Evolutionary conservation across 1,140 invertebrate species (phyloP).

Genomic region (Pogonomyrmex barbatus): DNA sequence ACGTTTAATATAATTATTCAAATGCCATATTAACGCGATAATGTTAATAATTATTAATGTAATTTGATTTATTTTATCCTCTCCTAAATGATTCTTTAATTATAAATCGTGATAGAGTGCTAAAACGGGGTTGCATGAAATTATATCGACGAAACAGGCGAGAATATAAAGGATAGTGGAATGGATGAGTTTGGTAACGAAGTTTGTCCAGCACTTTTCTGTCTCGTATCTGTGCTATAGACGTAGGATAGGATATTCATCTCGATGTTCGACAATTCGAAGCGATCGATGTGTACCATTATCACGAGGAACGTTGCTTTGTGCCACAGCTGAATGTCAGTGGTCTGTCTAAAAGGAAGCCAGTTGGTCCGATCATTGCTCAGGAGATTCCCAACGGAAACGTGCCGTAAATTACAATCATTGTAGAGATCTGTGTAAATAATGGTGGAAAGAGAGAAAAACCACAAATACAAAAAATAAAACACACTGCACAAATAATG

Average conservation of each 20-base stretch:
- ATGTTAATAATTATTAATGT: conserved; percentile 11
- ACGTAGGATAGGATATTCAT: conserved; percentile 10
- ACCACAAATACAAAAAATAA: not conserved
- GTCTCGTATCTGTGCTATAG: conserved; percentile 1
- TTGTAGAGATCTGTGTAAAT: conserved; percentile 9
- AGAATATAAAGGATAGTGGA: not conserved
- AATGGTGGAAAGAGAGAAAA: not conserved
- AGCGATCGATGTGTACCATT: conserved; percentile 59
- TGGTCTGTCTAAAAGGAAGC: conserved; percentile 40
- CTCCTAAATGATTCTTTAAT: conserved; percentile 6
- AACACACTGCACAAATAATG: not conserved
- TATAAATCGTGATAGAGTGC: not conserved
- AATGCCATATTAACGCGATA: conserved; percentile 13
- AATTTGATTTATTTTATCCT: conserved; percentile 33
- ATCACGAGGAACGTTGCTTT: conserved; percentile 49
- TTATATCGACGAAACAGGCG: conserved; percentile 24
- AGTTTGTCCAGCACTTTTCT: conserved; percentile 60
- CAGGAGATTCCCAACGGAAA: conserved; percentile 38
- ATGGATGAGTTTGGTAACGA: conserved; percentile 49
- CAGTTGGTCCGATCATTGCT: conserved; percentile 35
- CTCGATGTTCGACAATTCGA: conserved; percentile 51
- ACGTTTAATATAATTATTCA: conserved; percentile 28
- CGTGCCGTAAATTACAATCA: conserved; percentile 34
- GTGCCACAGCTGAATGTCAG: conserved; percentile 54
- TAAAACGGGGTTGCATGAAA: conserved; percentile 7